These are phyloP conservation scores for Alosa sapidissima DNA, from an alignment of 2,797 vertebrate species.

Conservation along the genomic window DNA sequence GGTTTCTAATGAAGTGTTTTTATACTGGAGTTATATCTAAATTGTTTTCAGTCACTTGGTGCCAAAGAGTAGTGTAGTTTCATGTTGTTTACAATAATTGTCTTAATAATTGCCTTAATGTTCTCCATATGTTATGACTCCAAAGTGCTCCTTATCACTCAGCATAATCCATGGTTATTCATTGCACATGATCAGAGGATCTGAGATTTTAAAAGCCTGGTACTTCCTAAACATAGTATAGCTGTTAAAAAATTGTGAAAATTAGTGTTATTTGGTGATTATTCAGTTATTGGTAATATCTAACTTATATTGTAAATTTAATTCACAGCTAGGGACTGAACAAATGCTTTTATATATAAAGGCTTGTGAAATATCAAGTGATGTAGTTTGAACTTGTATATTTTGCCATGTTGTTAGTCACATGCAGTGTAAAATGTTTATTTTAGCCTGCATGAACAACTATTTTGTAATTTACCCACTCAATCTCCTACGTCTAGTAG, in stretches of 20 bases:
- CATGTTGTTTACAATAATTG: constrained; percentile 6
- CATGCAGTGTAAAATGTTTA: not conserved
- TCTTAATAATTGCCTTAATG: not conserved
- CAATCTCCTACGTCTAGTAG: not conserved
- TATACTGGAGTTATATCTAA: constrained; percentile 23
- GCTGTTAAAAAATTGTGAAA: not conserved
- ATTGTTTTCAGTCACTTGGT: constrained; percentile 9
- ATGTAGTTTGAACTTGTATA: not conserved
- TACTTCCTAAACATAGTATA: not conserved
- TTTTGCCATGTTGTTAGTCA: not conserved
- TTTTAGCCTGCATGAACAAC: not conserved
- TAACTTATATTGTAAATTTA: not conserved
- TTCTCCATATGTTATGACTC: not conserved
- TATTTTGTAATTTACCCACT: not conserved
- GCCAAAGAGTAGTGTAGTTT: constrained; percentile 42
- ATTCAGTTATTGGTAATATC: not conserved
- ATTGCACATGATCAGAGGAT: not conserved
- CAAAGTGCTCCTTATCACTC: not conserved
- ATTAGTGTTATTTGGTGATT: not conserved
- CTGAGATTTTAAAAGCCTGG: not conserved
- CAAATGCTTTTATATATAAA: not conserved
- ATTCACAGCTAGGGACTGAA: not conserved
- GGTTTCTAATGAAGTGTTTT: constrained; percentile 56
- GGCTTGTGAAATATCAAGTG: not conserved
- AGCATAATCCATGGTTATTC: not conserved